These are phyloP conservation scores for Perizoma affinitatum DNA, from an alignment of 2,888 invertebrate species.

Conservation along the genomic window DNA sequence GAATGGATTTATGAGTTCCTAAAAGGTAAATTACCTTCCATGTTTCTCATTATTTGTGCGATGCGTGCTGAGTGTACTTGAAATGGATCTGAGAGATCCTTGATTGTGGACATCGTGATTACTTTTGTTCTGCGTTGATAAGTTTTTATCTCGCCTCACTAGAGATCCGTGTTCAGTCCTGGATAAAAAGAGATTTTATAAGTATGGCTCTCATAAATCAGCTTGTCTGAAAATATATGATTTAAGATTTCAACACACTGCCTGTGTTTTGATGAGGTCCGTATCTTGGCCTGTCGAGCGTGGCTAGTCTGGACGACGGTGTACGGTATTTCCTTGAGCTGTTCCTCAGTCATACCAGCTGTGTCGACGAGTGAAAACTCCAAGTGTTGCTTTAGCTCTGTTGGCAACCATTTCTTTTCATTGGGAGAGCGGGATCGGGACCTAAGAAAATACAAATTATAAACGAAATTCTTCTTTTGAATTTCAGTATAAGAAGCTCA, in stretches of 20 bases:
- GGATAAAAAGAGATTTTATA: slow-evolving; percentile 1
- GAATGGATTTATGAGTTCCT: neutral
- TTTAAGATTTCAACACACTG: slow-evolving; percentile 55
- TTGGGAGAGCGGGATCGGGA: slow-evolving; percentile 89
- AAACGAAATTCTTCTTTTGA: neutral
- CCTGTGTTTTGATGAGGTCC: slow-evolving; percentile 73
- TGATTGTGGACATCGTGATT: slow-evolving; percentile 68
- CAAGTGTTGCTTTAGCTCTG: slow-evolving; percentile 92
- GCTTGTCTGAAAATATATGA: neutral
- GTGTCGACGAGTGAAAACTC: slow-evolving; percentile 95
- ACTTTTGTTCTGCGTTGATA: slow-evolving; percentile 64
- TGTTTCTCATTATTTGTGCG: slow-evolving; percentile 81
- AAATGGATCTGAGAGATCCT: slow-evolving; percentile 85
- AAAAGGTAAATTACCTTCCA: slow-evolving; percentile 54
- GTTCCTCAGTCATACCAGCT: slow-evolving; percentile 93
- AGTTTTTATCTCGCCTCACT: slow-evolving; percentile 71
- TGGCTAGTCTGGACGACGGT: slow-evolving; percentile 92
- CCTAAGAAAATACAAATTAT: slow-evolving; percentile 46
- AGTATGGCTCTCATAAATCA: neutral
- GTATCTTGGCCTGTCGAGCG: slow-evolving; percentile 84
- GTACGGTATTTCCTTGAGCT: slow-evolving; percentile 94
- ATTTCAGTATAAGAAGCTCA: neutral
- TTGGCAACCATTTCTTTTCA: slow-evolving; percentile 89
- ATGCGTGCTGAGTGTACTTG: slow-evolving; percentile 84
- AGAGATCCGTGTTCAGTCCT: slow-evolving; percentile 76